phyloP scores from a whole-genome alignment of 2,797 vertebrate species.

The Xenopus petersii region DNA sequence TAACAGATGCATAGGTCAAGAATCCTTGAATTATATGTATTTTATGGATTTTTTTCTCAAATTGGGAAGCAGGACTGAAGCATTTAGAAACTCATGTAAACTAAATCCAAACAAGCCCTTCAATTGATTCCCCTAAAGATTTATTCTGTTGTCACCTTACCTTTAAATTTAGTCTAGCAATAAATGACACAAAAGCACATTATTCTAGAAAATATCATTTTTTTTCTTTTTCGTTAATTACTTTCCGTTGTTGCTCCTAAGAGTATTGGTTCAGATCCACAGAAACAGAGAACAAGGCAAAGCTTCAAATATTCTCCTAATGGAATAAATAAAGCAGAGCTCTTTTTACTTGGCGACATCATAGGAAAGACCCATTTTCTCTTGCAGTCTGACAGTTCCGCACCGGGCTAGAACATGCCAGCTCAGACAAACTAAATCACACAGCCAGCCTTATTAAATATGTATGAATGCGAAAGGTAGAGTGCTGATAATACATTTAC shows the following conservation, averaged over 20 bases:
- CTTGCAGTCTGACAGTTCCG: constrained; percentile 14
- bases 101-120: too few relatives aligned
- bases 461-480: constrained; percentile 38
- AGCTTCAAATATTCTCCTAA: constrained; percentile 6
- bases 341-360: constrained; percentile 1
- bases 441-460: constrained; percentile 34
- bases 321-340: constrained; percentile 13
- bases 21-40: too few relatives aligned
- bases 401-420: constrained; percentile 22
- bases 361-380: constrained; percentile 7
- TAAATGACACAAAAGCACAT: too few relatives aligned
- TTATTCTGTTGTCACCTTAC: too few relatives aligned
- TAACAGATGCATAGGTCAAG: too few relatives aligned
- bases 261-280: background rate
- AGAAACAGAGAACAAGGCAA: constrained; percentile 13
- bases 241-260: background rate
- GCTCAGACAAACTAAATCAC: constrained; percentile 36
- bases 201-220: too few relatives aligned
- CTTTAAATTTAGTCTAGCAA: too few relatives aligned
- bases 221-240: background rate
- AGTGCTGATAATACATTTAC: constrained; percentile 20
- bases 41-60: too few relatives aligned
- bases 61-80: too few relatives aligned
- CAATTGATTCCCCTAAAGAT: too few relatives aligned
- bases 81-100: too few relatives aligned